Conservation (phyloP, 2,888 invertebrate species). For the Ichneumoninae sp. region DNA sequence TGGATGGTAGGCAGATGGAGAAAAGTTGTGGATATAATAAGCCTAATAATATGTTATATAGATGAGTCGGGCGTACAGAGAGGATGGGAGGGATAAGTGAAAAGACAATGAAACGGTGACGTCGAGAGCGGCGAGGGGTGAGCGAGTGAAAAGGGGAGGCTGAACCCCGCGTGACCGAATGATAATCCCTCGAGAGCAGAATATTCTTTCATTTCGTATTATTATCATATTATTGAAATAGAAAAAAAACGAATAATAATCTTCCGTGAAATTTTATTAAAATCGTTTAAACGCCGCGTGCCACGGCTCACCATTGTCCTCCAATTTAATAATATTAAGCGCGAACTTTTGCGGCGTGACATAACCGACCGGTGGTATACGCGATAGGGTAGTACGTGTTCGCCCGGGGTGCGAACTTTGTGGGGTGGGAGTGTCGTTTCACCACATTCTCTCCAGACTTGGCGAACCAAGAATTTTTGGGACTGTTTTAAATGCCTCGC, state of each 20-base stretch:
- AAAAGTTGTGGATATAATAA: constrained; percentile 54
- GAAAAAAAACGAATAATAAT: constrained; percentile 71
- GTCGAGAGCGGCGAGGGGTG: constrained; percentile 48
- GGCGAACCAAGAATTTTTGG: constrained; percentile 56
- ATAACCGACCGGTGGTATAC: constrained; percentile 38
- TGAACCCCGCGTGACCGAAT: constrained; percentile 77
- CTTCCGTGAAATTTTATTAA: constrained; percentile 83
- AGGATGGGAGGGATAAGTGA: constrained; percentile 63
- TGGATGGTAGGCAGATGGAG: constrained; percentile 43
- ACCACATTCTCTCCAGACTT: constrained; percentile 41
- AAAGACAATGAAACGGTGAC: constrained; percentile 61
- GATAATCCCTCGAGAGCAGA: constrained; percentile 74
- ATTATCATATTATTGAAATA: constrained; percentile 83
- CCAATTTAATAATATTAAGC: constrained; percentile 83
- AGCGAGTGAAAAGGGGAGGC: constrained; percentile 48
- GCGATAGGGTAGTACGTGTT: constrained; percentile 49
- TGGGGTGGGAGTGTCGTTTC: constrained; percentile 49
- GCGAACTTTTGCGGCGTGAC: constrained; percentile 72
- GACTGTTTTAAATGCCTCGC: constrained; percentile 34
- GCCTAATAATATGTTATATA: constrained; percentile 36
- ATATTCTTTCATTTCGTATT: constrained; percentile 83
- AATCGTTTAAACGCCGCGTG: constrained; percentile 81
- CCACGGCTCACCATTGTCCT: constrained; percentile 78
- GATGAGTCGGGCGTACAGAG: constrained; percentile 18
- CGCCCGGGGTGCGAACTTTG: constrained; percentile 56